phyloP scores from a whole-genome alignment of 2,797 vertebrate species.

The Agapornis canus region DNA sequence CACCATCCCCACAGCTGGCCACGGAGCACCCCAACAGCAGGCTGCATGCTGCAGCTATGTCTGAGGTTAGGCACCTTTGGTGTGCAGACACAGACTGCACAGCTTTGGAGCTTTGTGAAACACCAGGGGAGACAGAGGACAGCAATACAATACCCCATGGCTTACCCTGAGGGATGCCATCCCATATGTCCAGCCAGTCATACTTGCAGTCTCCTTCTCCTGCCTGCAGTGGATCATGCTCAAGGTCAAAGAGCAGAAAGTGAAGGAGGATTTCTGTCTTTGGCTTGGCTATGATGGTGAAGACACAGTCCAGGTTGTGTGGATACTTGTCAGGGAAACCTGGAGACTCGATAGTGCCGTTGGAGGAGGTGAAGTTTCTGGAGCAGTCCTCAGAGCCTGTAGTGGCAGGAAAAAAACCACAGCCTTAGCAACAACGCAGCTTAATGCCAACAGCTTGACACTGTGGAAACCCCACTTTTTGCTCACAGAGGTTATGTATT shows the following conservation, averaged over 20 bases:
- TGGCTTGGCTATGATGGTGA: constrained; percentile 92
- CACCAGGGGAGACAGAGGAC: background rate
- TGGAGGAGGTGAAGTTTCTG: constrained; percentile 90
- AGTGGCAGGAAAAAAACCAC: background rate
- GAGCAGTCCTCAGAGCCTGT: constrained; percentile 96
- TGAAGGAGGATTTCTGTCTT: constrained; percentile 93
- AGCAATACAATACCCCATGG: background rate
- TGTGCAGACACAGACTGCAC: background rate
- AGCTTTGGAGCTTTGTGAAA: background rate
- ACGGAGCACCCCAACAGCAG: fast-evolving
- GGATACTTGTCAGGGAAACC: constrained; percentile 98
- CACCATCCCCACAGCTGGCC: background rate
- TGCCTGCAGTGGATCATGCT: constrained; percentile 92
- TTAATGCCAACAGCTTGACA: background rate
- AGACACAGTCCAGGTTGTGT: constrained; percentile 94
- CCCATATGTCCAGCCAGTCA: constrained; percentile 98
- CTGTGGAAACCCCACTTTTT: background rate
- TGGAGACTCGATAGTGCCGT: constrained; percentile 92
- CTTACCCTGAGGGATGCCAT: constrained; percentile 93
- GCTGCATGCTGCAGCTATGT: background rate
- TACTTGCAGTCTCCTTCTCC: constrained; percentile 97
- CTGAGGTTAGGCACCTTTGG: background rate
- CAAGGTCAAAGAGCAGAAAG: constrained; percentile 95
- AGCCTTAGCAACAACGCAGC: background rate
- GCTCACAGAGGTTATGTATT: background rate